phyloP scores from a whole-genome alignment of 2,797 vertebrate genomes.

The Danio choprae region DNA sequence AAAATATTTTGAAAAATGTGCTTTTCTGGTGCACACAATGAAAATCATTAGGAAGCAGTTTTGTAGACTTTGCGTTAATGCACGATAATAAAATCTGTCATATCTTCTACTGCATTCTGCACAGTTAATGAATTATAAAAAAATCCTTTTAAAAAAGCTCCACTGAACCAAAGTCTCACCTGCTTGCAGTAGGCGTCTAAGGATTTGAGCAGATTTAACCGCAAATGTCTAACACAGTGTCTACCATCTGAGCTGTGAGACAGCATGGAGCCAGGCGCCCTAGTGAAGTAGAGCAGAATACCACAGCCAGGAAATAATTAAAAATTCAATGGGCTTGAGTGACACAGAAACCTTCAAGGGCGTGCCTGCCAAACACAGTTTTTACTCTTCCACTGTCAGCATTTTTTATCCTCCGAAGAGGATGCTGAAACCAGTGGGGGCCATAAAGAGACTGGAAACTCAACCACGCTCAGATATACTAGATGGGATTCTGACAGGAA shows the following conservation, averaged over 20 bases:
- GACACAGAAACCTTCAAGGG: constrained; percentile 90
- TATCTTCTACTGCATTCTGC: not conserved
- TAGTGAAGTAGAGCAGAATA: constrained; percentile 67
- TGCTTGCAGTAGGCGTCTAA: constrained; percentile 48
- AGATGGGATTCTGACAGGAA: constrained; percentile 55
- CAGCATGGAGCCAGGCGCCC: constrained; percentile 56
- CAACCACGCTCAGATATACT: constrained; percentile 53
- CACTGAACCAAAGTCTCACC: constrained; percentile 40
- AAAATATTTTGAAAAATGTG: not conserved
- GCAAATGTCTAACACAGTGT: constrained; percentile 50
- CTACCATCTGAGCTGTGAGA: constrained; percentile 55
- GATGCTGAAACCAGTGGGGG: constrained; percentile 66
- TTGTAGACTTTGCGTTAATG: not conserved
- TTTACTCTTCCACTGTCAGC: constrained; percentile 82
- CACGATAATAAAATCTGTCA: not conserved
- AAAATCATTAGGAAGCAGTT: not conserved
- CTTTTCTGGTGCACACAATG: too few relatives aligned
- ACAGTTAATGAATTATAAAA: not conserved
- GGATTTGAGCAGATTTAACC: constrained; percentile 57
- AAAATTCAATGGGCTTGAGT: constrained; percentile 87
- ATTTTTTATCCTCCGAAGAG: constrained; percentile 67
- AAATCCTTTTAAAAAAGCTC: constrained; percentile 4
- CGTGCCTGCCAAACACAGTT: constrained; percentile 80
- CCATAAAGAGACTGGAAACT: constrained; percentile 66
- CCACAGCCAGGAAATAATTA: constrained; percentile 88